phyloP scores from a whole-genome alignment of 1,140 invertebrate genomes.

The Lordiphosa stackelbergi region DNA sequence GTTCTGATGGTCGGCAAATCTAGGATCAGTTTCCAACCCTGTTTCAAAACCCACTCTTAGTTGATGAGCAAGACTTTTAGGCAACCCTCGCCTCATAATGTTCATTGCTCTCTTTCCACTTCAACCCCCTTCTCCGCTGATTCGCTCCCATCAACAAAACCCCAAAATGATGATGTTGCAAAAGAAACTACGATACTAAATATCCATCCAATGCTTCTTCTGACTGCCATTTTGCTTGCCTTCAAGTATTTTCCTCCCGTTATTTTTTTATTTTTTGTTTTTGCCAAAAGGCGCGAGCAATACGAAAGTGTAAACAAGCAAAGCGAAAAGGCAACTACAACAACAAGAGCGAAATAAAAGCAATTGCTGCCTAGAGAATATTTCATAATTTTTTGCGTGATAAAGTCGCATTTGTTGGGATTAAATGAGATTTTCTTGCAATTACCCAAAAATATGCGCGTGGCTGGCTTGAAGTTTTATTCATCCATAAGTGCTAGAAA shows the following conservation, averaged over 20 bases:
- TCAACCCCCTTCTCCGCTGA: conserved; percentile 10
- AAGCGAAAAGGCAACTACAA: conserved; percentile 39
- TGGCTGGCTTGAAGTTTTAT: conserved; percentile 32
- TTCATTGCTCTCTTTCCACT: conserved; percentile 22
- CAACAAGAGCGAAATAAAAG: conserved; percentile 26
- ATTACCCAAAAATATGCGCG: conserved; percentile 49
- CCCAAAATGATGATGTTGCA: conserved; percentile 68
- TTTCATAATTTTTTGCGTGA: conserved; percentile 76
- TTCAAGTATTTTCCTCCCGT: conserved; percentile 29
- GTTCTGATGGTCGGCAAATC: no score
- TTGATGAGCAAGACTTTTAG: no score
- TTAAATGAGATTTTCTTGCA: conserved; percentile 74
- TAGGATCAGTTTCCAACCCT: no score
- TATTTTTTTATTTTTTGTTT: conserved; percentile 17
- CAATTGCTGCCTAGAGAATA: conserved; percentile 59
- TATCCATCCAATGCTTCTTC: conserved; percentile 50
- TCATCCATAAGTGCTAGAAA: conserved; percentile 32
- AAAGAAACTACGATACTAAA: conserved; percentile 70
- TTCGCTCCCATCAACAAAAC: conserved; percentile 14
- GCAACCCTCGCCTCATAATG: conserved; percentile 1
- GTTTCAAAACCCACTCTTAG: no score
- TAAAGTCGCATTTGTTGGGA: conserved; percentile 71
- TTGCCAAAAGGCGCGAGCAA: conserved; percentile 58
- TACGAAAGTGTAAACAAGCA: conserved; percentile 63
- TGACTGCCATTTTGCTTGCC: conserved; percentile 59